Base-by-base conservation (phyloP, 2,888 invertebrate species). In the Pristionchus fissidentatus region DNA sequence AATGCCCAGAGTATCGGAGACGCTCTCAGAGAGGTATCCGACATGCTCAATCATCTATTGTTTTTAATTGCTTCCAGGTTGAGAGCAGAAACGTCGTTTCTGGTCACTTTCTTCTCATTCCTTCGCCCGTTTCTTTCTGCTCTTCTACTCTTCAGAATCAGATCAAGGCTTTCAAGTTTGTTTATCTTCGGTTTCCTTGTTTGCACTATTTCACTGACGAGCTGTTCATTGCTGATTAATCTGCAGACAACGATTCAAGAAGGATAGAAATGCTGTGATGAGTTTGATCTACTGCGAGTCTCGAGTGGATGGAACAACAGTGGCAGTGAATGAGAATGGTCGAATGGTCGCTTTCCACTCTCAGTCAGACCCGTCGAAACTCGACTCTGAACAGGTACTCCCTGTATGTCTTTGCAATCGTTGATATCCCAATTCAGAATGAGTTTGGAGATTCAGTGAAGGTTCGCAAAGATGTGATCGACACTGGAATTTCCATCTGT, bases 1-100 rank as follows among this genome's bases (percentile, higher is more conserved):
- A 82, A 82, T 52, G 66, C 70, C 0, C 66, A 82, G 8, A 82
- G 82, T 32, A 82, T 82, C 35, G 82, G 82, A 52, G 82, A 82
- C 70, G 49, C 52, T 10, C 70, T 82, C 8, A 66, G 82, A 66
- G 82, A 82, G 22, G 70, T 62, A 38, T 22, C 32, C 3, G 41
- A 32, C 35, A 32, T 35, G 10, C 32, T 52, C 22, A 41, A n/a
- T 60, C 15, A 32, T 19, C 10, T n/a, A n/a, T 60, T 38, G 0
- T 35, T 80, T 80, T 35, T 15, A 26, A 52, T 26, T 60, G 2
- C 13, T 7, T 29, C 19, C 35, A 80, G 80, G 80, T 80, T 10
- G 70, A 70, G 49, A 35, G 49, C 52, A 32, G 82, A 26, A 70
- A 70, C 32, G 52, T 82, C 5, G 29, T 82, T 13, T 49, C 82